Base-by-base conservation (phyloP, 1,140 invertebrate genomes). In the Leptinotarsa texana region DNA sequence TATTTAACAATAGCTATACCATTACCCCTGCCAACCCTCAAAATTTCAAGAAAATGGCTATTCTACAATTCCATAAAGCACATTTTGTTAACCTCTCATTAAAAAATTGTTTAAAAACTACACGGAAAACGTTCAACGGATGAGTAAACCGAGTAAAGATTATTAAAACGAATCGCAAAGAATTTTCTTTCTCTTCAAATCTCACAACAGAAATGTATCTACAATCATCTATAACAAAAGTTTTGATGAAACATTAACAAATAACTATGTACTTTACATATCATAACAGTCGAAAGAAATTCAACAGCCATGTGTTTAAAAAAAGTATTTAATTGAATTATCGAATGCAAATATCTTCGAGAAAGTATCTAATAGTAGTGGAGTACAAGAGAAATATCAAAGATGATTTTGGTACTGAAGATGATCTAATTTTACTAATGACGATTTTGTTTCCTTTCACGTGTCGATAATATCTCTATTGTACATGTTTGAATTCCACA, bases 1-100 rank as follows among this genome's bases (percentile, higher is more conserved):
- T 78, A 77, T 81, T 82, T 81, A 82, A 82, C 78, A 80, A 83
- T 83, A 81, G 77, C 79, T 68, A 81, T 80, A 82, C 80, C 81
- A 76, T 79, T 82, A 82, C 81, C 82, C 80, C 72, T 74, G 80
- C 75, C 79, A 78, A 79, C 77, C 81, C 80, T 81, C 78, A 77
- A 22, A 62, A 66, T 67, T 82, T 81, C 81, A 78, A 81, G 79
- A 80, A 79, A 80, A 61, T 76, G 80, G 82, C 79, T 81, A 81
- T 79, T 77, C 76, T 77, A 81, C 80, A 79, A 76, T 75, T 33
- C 11, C 77, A 75, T 77, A 78, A 75, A 63, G 75, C 57, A 76
- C 77, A 51, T 48, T 69, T 66, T 77, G 80, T 75, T 71, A 78
- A 80, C 78, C 74, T 75, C 77, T 76, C 74, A 71, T 77, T 78